These are phyloP conservation scores for Xiphophorus birchmanni DNA, from an alignment of 2,797 vertebrate genomes.

Conservation along the genomic window DNA sequence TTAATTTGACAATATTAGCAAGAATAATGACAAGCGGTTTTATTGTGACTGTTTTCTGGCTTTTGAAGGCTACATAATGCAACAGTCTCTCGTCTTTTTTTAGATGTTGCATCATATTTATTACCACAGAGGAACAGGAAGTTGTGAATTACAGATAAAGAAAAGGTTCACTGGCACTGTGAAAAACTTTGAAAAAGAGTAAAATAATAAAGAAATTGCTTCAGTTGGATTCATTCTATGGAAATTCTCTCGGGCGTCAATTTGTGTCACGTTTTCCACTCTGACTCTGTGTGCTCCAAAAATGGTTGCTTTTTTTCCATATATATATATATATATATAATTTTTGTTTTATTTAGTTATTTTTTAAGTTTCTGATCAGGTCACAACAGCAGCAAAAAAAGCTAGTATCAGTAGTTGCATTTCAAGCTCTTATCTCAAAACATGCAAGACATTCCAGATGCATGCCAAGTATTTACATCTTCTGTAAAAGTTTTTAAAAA, in stretches of 20 bases:
- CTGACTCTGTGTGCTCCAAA: background rate
- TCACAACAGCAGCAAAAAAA: background rate
- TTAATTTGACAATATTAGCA: background rate
- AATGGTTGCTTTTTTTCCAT: background rate
- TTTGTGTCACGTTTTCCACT: background rate
- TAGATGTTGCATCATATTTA: background rate
- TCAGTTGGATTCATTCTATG: background rate
- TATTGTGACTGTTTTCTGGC: background rate
- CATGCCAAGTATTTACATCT: background rate
- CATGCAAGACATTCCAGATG: background rate
- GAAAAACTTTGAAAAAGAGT: background rate
- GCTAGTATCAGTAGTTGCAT: background rate
- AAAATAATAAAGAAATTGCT: background rate
- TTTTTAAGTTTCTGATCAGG: background rate
- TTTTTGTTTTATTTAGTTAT: background rate
- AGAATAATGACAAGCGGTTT: background rate
- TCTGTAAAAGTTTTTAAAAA: background rate
- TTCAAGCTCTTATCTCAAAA: background rate
- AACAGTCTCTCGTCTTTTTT: background rate
- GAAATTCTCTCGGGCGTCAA: background rate
- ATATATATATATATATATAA: background rate
- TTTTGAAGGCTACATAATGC: background rate
- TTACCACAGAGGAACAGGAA: background rate
- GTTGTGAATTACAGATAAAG: background rate
- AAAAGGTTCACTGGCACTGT: background rate